Evolutionary conservation across 2,888 invertebrate genomes (phyloP).

Genomic region (Volucella inflata): DNA sequence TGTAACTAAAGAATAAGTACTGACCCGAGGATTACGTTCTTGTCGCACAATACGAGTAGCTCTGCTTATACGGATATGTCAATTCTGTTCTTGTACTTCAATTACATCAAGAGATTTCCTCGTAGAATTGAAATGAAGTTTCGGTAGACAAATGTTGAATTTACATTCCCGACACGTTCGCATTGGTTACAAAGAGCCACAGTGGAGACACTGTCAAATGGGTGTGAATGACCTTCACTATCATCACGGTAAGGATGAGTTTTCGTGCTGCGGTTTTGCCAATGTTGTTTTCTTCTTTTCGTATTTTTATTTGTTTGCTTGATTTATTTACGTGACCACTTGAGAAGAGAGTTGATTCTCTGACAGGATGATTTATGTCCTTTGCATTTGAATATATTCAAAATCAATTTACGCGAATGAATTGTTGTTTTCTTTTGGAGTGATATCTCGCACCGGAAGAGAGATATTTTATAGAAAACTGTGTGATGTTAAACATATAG

Average conservation of each 20-base stretch:
- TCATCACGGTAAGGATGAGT: slow-evolving; percentile 52
- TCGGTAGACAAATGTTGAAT: slow-evolving; percentile 30
- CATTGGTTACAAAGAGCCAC: slow-evolving; percentile 32
- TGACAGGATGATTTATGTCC: slow-evolving; percentile 54
- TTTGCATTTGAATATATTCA: slow-evolving; percentile 28
- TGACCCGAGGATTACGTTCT: slow-evolving; percentile 44
- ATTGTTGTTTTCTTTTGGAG: background rate
- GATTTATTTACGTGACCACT: slow-evolving; percentile 59
- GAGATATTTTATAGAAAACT: too few relatives aligned
- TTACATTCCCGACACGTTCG: slow-evolving; percentile 61
- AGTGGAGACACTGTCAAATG: slow-evolving; percentile 42
- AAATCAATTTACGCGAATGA: slow-evolving; percentile 35
- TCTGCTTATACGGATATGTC: slow-evolving; percentile 45
- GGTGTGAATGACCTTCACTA: slow-evolving; percentile 67
- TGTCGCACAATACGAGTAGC: slow-evolving; percentile 25
- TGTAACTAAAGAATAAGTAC: slow-evolving; percentile 57
- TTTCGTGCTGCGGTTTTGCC: background rate
- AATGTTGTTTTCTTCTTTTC: slow-evolving; percentile 4
- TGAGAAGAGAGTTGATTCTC: slow-evolving; percentile 31
- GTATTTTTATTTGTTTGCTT: slow-evolving; percentile 16
- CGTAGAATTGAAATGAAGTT: slow-evolving; percentile 18
- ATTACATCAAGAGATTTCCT: slow-evolving; percentile 34
- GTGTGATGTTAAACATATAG: too few relatives aligned
- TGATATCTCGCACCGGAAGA: too few relatives aligned
- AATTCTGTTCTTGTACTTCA: slow-evolving; percentile 35